Evolutionary conservation across 2,888 invertebrate genomes (phyloP), one percentile per base, ranked within the genome.

Genomic region (Andrena minutula): DNA sequence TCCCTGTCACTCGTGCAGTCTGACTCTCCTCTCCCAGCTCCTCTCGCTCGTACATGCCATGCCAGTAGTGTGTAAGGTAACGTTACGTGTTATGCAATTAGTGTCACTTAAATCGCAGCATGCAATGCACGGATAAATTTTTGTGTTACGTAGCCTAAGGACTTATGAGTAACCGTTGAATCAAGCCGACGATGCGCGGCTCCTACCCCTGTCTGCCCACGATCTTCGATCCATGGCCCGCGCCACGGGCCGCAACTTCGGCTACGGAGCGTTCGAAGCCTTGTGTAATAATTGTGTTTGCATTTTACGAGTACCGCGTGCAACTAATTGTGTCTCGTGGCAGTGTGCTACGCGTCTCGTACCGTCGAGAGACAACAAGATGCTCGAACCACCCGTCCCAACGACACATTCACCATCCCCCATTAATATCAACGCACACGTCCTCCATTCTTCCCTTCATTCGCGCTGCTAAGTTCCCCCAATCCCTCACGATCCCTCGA

Each of bases 41-140:
- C 65, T 26, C n/a, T 66, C 47, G 8, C 35, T 30, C 53, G 35
- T 64, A 49, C 69, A 79, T 26, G 35, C 58, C 16, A 56, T 47
- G 66, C 8, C 60, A 35, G 26, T 70, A 41, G 66, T 60, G 63
- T 64, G 65, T 63, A 68, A 66, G 78, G 64, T 83, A 75, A 79
- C 72, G 60, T 72, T 75, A 79, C 73, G 65, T 75, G 75, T 69
- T 75, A 71, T 69, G 72, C 75, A 78, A 83, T 78, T 77, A 81
- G 77, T 83, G 74, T 85, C 81, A 61, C 69, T 81, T 78, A 75
- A 85, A 73, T 83, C 66, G 70, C 81, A 73, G 81, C 83, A 79
- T 85, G 83, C 84, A 81, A 74, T 61, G 73, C 78, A 75, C 77
- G 81, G 78, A 74, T 65, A 78, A 78, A 66, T 66, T 61, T 68